Evolutionary conservation across 2,113 vertebrate genomes (phyloP).

Genomic region (Bagarius yarrelli): DNA sequence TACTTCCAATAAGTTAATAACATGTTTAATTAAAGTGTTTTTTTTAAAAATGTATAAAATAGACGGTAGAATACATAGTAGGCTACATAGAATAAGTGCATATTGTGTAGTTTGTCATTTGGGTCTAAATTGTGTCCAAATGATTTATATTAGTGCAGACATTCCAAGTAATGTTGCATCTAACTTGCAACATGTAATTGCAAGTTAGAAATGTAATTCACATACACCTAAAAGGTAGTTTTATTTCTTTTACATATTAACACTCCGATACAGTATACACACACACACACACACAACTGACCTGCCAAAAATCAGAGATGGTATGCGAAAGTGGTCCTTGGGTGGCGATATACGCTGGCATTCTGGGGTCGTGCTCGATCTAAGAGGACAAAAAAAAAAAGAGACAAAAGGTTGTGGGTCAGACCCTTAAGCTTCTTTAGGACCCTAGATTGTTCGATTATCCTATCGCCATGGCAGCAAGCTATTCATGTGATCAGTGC

Average conservation of each 20-base stretch:
- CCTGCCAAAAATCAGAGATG: conserved; percentile 99
- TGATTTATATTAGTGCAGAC: too few relatives aligned
- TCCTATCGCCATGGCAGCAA: conserved; percentile 24
- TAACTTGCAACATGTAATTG: too few relatives aligned
- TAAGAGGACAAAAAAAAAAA: conserved; percentile 53
- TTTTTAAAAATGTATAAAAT: too few relatives aligned
- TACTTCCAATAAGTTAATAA: too few relatives aligned
- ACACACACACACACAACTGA: conserved; percentile 55
- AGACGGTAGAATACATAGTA: too few relatives aligned
- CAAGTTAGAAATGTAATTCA: too few relatives aligned
- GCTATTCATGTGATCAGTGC: conserved; percentile 35
- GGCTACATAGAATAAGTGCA: too few relatives aligned
- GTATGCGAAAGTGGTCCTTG: conserved; percentile 95
- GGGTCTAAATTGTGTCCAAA: too few relatives aligned
- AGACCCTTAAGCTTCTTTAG: conserved; percentile 18
- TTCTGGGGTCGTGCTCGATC: conserved; percentile 96
- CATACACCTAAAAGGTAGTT: not conserved
- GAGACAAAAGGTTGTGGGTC: conserved; percentile 28
- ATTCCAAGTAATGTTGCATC: too few relatives aligned
- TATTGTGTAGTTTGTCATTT: too few relatives aligned
- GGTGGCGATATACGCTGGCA: conserved; percentile 96
- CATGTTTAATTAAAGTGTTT: too few relatives aligned
- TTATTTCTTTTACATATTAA: not conserved
- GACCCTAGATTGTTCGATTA: conserved; percentile 11
- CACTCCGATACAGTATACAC: not conserved